These are phyloP conservation scores for Copidosoma aretas DNA, from an alignment of 2,888 invertebrate genomes.

Conservation along the genomic window DNA sequence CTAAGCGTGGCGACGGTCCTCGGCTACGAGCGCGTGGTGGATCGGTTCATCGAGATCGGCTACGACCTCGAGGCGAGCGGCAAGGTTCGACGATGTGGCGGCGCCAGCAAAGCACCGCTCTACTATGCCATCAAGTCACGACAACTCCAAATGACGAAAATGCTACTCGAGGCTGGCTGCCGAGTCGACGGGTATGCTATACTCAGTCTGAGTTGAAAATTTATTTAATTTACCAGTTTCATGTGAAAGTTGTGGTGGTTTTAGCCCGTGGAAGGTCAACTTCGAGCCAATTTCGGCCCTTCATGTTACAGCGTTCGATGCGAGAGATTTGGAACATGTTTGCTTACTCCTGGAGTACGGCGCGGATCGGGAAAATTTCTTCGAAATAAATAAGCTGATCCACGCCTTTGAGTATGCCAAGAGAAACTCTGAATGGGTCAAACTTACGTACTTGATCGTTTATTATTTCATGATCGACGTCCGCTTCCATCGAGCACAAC, in stretches of 20 bases:
- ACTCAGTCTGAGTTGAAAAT: no score
- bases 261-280: background rate
- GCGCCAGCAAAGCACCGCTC: constrained; percentile 15
- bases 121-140: constrained; percentile 22
- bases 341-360: constrained; percentile 22
- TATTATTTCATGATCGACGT: no score
- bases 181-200: constrained; percentile 26
- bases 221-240: background rate
- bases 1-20: constrained; percentile 11
- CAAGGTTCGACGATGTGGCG: constrained; percentile 9
- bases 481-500: no score
- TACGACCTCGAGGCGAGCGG: constrained; percentile 17
- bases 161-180: constrained; percentile 24
- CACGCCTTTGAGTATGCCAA: constrained; percentile 13
- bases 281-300: constrained; percentile 9
- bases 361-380: constrained; percentile 4
- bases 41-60: constrained; percentile 12
- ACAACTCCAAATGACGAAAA: constrained; percentile 5
- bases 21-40: constrained; percentile 24
- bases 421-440: background rate
- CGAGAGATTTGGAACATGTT: background rate
- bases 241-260: background rate
- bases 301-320: constrained; percentile 17
- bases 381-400: constrained; percentile 4
- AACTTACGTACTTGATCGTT: no score